These are phyloP conservation scores for Allobates femoralis DNA, from an alignment of 2,797 vertebrate genomes.

Conservation along the genomic window DNA sequence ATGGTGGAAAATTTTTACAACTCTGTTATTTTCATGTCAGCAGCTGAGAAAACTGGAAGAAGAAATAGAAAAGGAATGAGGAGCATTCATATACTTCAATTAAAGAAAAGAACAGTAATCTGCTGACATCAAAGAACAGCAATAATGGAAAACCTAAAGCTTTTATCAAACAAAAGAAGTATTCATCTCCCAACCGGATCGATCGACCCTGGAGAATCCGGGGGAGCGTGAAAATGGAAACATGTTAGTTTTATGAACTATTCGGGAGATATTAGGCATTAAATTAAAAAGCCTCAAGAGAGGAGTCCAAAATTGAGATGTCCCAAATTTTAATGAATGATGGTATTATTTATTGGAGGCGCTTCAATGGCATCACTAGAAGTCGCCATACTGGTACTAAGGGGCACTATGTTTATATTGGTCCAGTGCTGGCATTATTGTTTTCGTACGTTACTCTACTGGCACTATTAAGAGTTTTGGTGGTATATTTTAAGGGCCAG, in stretches of 20 bases:
- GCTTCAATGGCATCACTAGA: too few relatives aligned
- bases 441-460: not conserved
- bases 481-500: not conserved
- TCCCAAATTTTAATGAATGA: too few relatives aligned
- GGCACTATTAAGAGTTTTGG: not conserved
- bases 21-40: slow-evolving; percentile 45
- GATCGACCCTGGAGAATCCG: not conserved
- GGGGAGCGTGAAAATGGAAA: not conserved
- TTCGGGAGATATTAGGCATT: not conserved
- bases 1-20: slow-evolving; percentile 39
- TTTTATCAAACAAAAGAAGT: not conserved
- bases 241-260: not conserved
- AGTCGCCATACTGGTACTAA: too few relatives aligned
- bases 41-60: not conserved
- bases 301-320: not conserved
- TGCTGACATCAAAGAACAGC: not conserved
- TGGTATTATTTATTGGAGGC: too few relatives aligned
- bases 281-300: not conserved
- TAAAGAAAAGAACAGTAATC: slow-evolving; percentile 6
- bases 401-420: too few relatives aligned
- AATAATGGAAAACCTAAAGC: not conserved
- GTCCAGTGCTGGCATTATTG: too few relatives aligned
- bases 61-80: not conserved
- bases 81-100: slow-evolving; percentile 25
- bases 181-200: not conserved